phyloP scores from a whole-genome alignment of 1,140 invertebrate species.

The Babylonia areolata region DNA sequence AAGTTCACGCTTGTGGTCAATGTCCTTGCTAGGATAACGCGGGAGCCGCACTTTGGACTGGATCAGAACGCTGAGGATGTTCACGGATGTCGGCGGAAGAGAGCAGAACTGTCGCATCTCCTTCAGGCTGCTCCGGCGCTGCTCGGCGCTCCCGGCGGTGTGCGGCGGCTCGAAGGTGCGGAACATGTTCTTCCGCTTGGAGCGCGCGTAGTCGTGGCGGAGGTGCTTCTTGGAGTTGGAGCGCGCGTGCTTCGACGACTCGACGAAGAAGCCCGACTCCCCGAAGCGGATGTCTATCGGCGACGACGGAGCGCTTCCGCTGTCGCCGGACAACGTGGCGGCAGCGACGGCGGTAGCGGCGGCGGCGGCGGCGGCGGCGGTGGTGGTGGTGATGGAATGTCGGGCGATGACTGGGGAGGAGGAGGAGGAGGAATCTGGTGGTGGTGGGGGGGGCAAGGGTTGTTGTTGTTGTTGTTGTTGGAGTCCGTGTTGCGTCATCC shows the following conservation, averaged over 20 bases:
- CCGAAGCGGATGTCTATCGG: conserved; percentile 55
- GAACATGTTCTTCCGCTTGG: conserved; percentile 77
- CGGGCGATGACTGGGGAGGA: conserved; percentile 55
- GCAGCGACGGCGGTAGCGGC: too few relatives aligned
- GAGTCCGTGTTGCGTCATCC: conserved; percentile 78
- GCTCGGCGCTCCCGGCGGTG: conserved; percentile 47
- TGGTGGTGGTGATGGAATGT: conserved; percentile 39
- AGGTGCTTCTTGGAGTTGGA: conserved; percentile 78
- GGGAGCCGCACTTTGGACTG: conserved; percentile 67
- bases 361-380: too few relatives aligned
- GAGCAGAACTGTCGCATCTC: conserved; percentile 69
- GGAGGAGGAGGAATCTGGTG: conserved; percentile 74
- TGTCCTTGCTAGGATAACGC: conserved; percentile 68
- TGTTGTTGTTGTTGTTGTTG: too few relatives aligned
- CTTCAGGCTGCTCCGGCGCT: conserved; percentile 62
- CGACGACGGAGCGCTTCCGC: conserved; percentile 58
- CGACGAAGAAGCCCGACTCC: conserved; percentile 63
- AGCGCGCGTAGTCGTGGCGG: conserved; percentile 77
- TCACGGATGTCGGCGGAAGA: conserved; percentile 65
- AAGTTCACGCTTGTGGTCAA: conserved; percentile 64
- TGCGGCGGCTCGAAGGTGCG: conserved; percentile 70
- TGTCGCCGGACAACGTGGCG: conserved; percentile 49
- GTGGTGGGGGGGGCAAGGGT: too few relatives aligned
- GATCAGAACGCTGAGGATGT: conserved; percentile 65
- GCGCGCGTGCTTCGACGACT: conserved; percentile 63